Conservation (phyloP, 2,113 vertebrate species). For the Corythaeola cristata region DNA sequence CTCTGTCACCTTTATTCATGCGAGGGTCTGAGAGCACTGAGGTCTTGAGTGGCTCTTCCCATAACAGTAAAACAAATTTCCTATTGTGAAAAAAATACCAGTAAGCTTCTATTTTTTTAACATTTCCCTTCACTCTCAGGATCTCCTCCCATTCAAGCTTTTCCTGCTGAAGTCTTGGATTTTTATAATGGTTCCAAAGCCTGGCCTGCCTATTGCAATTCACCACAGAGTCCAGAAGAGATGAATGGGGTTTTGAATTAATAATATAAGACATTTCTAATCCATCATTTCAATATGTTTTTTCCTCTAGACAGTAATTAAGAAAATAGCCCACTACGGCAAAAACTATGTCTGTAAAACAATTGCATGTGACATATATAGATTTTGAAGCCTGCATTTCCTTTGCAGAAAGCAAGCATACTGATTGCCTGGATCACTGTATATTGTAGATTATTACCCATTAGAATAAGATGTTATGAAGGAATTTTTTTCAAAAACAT, state of each 20-base stretch:
- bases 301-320: conserved; percentile 12
- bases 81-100: neutral
- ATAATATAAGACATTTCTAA: neutral
- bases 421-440: neutral
- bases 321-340: conserved; percentile 35
- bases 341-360: neutral
- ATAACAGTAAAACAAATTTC: neutral
- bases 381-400: neutral
- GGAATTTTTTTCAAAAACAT: neutral
- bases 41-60: neutral
- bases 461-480: neutral
- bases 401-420: neutral
- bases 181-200: neutral
- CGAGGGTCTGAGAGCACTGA: neutral
- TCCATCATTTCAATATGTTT: neutral
- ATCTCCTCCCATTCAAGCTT: neutral
- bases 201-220: neutral
- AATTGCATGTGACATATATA: neutral
- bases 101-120: neutral
- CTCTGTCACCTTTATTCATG: neutral
- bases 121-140: neutral
- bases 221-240: neutral
- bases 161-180: neutral
- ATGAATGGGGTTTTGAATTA: conserved; percentile 3
- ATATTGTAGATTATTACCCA: neutral